A percentile compares a stretch with the other conserved stretches of the same genome.
These are phyloP conservation scores for Julus scanicus DNA, from an alignment of 2,888 invertebrate genomes.

Conservation along the genomic window DNA sequence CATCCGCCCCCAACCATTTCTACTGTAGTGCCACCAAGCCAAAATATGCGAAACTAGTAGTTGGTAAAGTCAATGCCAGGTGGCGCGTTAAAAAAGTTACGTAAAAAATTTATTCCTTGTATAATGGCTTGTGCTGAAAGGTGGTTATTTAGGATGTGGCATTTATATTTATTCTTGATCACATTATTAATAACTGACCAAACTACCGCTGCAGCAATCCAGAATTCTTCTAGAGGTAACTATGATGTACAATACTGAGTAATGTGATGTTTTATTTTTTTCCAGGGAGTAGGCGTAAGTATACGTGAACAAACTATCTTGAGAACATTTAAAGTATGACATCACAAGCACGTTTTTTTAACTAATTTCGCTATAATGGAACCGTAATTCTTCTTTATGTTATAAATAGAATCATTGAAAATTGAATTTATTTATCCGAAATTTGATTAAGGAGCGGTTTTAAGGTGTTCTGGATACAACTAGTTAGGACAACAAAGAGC, in stretches of 20 bases:
- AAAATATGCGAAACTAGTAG: neutral
- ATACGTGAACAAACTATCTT: no score
- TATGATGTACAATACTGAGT: neutral
- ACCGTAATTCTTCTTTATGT: no score
- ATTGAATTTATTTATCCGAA: no score
- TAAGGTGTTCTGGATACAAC: no score
- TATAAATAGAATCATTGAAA: no score
- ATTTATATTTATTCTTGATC: neutral
- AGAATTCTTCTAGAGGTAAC: neutral
- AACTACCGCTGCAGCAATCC: neutral
- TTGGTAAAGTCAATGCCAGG: neutral
- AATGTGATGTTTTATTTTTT: neutral
- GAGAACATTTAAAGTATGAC: neutral
- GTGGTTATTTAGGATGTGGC: constrained; percentile 45
- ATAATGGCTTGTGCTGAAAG: constrained; percentile 25
- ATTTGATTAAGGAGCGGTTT: no score
- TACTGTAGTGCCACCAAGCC: neutral
- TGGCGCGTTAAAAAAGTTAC: neutral
- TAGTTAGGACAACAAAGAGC: no score
- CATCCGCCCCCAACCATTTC: constrained; percentile 28
- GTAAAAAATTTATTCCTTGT: neutral
- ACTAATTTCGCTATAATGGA: no score
- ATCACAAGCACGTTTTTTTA: neutral
- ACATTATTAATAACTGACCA: neutral
- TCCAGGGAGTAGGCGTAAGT: neutral